Percentiles rank a stretch among this genome's conserved stretches.
Conservation (phyloP, 1,140 invertebrate species). For the Holcopasites calliopsidis region DNA sequence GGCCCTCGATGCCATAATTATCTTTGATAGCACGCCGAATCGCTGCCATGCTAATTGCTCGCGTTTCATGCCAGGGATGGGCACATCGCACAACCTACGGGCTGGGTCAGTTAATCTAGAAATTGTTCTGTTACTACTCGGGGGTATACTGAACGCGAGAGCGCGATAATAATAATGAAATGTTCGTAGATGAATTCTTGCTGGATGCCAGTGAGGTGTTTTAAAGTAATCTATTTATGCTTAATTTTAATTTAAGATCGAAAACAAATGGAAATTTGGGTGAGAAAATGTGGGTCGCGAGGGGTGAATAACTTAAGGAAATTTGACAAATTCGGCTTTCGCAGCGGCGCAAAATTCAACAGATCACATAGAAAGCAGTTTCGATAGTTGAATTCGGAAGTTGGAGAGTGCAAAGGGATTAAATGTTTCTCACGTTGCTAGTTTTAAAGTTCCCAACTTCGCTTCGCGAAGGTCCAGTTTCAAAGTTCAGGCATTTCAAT, state of each 20-base stretch:
- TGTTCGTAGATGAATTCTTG: no score
- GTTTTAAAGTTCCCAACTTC: not conserved
- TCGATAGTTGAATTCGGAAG: conserved; percentile 3
- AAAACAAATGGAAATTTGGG: no score
- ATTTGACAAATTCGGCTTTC: not conserved
- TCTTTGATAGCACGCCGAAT: conserved; percentile 37
- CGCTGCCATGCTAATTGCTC: conserved; percentile 48
- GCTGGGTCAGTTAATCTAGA: conserved; percentile 37
- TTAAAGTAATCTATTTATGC: no score
- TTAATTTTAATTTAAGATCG: no score
- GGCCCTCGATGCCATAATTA: conserved; percentile 40
- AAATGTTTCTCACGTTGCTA: conserved; percentile 26
- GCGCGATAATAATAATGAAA: no score
- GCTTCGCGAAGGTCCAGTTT: not conserved
- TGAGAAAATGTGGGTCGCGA: not conserved
- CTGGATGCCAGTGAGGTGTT: no score
- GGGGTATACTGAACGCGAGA: no score
- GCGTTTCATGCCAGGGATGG: not conserved
- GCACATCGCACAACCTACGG: conserved; percentile 11
- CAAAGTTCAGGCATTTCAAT: conserved; percentile 22
- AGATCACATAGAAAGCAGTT: not conserved
- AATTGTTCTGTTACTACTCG: not conserved
- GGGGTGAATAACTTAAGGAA: no score
- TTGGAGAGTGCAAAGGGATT: not conserved
- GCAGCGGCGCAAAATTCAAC: not conserved